Conservation (phyloP, 2,888 invertebrate species). For the Diploptera punctata region DNA sequence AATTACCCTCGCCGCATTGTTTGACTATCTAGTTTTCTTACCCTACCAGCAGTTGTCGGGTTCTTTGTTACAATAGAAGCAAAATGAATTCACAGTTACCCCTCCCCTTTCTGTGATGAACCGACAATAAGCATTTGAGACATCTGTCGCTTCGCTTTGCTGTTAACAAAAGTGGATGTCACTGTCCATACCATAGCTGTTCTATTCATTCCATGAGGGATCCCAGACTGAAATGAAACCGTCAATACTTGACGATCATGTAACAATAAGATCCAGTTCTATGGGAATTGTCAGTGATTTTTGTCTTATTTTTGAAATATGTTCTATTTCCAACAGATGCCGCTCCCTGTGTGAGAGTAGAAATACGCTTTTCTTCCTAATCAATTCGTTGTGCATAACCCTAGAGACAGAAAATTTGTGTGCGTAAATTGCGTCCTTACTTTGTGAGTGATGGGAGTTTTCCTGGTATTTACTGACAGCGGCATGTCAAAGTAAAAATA, state of each 20-base stretch:
- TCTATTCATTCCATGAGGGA: background rate
- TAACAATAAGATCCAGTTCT: background rate
- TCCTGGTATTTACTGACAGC: too few species aligned
- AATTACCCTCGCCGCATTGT: background rate
- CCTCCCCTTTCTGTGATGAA: background rate
- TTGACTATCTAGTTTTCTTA: background rate
- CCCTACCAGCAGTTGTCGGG: background rate
- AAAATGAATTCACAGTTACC: slow-evolving; percentile 6
- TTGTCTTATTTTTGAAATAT: background rate
- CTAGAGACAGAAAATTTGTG: too few species aligned
- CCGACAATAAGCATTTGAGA: slow-evolving; percentile 5
- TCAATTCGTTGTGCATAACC: background rate
- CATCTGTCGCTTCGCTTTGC: slow-evolving; percentile 12
- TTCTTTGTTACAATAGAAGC: background rate
- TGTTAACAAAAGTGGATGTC: slow-evolving; percentile 7
- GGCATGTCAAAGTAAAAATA: too few species aligned
- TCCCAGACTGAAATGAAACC: slow-evolving; percentile 2
- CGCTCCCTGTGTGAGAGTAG: background rate
- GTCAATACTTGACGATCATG: background rate
- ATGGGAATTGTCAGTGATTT: background rate
- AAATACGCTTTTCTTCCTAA: background rate
- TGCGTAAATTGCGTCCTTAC: too few species aligned
- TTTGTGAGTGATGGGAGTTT: too few species aligned
- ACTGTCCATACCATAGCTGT: background rate
- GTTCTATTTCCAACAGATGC: background rate